A percentile compares a stretch with the other conserved stretches of the same genome.
Conservation (phyloP, 2,888 invertebrate genomes). For the Scrobipalpa atriplicella region DNA sequence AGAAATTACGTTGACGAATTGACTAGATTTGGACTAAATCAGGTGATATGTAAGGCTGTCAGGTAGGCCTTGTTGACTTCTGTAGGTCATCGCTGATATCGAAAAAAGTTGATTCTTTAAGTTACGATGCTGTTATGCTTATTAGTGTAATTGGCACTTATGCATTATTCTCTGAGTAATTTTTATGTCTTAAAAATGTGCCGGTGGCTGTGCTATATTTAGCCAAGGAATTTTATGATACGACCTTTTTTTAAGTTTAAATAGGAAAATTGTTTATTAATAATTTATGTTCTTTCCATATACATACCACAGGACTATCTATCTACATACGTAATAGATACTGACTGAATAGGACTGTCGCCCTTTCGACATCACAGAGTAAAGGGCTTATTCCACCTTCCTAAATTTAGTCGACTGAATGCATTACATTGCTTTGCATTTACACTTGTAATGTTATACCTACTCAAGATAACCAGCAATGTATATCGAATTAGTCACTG, state of each 20-base stretch:
- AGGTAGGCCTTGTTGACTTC: conserved; percentile 38
- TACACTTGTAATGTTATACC: no score
- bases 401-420: no score
- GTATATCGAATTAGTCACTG: no score
- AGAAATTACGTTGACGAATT: no score
- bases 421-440: no score
- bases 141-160: conserved; percentile 27
- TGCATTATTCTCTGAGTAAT: conserved; percentile 23
- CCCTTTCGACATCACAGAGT: no score
- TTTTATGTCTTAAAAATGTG: conserved; percentile 10
- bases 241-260: conserved; percentile 20
- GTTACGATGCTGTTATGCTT: conserved; percentile 23
- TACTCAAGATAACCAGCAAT: no score
- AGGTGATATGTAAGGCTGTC: not conserved
- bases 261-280: not conserved
- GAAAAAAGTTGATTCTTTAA: conserved; percentile 29
- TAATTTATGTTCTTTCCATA: not conserved
- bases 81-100: conserved; percentile 38
- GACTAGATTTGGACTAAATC: not conserved
- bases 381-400: no score
- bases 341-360: no score
- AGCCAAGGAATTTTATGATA: conserved; percentile 28
- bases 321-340: no score
- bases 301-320: not conserved
- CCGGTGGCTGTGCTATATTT: conserved; percentile 22